phyloP scores from a whole-genome alignment of 2,888 invertebrate species.

The Diplolepis rosae region DNA sequence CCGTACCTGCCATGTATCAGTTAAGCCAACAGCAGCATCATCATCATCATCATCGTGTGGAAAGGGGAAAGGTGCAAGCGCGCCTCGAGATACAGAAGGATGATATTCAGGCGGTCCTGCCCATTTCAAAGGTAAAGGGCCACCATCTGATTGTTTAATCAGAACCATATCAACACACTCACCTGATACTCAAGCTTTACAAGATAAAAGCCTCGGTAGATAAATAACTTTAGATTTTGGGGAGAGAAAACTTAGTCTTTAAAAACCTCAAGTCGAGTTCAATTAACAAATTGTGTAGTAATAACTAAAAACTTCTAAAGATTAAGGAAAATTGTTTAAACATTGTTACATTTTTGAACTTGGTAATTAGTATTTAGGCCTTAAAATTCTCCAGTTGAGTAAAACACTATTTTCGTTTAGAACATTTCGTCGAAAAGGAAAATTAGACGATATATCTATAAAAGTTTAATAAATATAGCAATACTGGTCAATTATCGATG shows the following conservation, averaged over 20 bases:
- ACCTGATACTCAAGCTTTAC: background rate
- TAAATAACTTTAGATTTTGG: background rate
- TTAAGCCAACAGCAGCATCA: constrained; percentile 55
- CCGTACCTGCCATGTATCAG: constrained; percentile 63
- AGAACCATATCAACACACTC: background rate
- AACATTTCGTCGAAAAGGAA: no score
- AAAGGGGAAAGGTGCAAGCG: constrained; percentile 82
- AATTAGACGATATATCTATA: no score
- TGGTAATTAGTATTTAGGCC: no score
- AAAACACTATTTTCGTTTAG: no score
- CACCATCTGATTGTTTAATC: constrained; percentile 18
- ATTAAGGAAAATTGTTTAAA: no score
- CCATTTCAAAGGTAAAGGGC: constrained; percentile 90
- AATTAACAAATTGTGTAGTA: background rate
- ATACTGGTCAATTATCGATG: no score
- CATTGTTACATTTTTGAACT: no score
- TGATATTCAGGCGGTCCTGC: constrained; percentile 93
- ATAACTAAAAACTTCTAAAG: background rate
- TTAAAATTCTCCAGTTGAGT: no score
- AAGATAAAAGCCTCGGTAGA: background rate
- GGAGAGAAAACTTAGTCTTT: background rate
- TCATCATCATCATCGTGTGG: constrained; percentile 64
- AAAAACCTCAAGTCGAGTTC: background rate
- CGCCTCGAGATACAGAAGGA: constrained; percentile 93
- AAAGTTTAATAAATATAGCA: no score